Base-by-base conservation (phyloP, 1,140 invertebrate genomes). In the Aethina tumida region DNA sequence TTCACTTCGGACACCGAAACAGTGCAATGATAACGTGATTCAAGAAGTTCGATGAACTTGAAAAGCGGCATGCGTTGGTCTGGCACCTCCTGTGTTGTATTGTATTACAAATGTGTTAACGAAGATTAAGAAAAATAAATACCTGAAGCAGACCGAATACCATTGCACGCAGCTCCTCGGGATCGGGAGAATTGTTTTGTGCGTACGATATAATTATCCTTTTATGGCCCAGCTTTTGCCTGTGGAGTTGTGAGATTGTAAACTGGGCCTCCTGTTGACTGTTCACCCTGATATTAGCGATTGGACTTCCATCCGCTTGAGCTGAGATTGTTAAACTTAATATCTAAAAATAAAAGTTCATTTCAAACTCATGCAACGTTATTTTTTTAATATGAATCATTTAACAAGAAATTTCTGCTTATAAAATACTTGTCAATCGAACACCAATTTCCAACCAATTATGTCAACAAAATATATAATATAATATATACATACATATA, bases 21-120 rank as follows among this genome's bases (percentile, higher is more conserved):
- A 1, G 79, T 78, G 26, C 77, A 75, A 59, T 84, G 75, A 53
- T 80, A 91, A 38, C 86, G 75, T 48, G 77, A 81, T 61, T 91
- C 85, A 58, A 84, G 85, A 45, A 89, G 67, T 61, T 90, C 83
- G 35, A 86, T 75, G 49, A 92, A 88, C 62, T 86, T 85, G 55
- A 88, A 88, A 17, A 92, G 69, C 2, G 84, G 84, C 41, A 92
- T 64, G 44, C 72, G 71, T 53, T 81, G 74, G 1, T 75, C 75
- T 26, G 85, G 84, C 21, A 85, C 81, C 57, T 89, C 79, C 53
- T 70, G 60, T 31, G 45, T 49, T 4, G n/a, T 39, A 39, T 29
- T 5, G 21, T 29, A 29, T 35, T 6, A 29, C 10, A 17, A 31
- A 16, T 17, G 5, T 26, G 27, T 10, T 14, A 33, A 22, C 34